Conservation (phyloP, 1,140 invertebrate genomes). For the Druon quercuslanigerum region DNA sequence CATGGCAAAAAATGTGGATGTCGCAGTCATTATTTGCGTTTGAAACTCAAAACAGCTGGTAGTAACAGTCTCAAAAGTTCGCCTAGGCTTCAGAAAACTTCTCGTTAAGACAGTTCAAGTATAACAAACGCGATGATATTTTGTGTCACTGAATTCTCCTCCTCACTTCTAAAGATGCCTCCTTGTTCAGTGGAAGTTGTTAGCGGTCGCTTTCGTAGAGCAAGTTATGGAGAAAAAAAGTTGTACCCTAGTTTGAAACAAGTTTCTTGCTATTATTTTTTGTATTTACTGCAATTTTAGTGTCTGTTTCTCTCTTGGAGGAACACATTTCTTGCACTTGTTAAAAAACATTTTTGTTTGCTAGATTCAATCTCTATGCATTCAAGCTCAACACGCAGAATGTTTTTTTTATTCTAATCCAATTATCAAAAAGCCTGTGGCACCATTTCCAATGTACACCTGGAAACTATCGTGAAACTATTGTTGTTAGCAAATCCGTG, state of each 20-base stretch:
- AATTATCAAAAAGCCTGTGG: too few relatives aligned
- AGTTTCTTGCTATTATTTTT: not conserved
- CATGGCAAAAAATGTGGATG: conserved; percentile 18
- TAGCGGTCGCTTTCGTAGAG: not conserved
- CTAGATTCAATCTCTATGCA: too few relatives aligned
- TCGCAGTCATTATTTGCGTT: conserved; percentile 5
- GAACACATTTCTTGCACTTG: too few relatives aligned
- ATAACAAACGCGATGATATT: conserved; percentile 7
- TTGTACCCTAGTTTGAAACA: not conserved
- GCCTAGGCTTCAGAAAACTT: conserved; percentile 19
- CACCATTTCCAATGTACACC: too few relatives aligned
- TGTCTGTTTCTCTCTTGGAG: too few relatives aligned
- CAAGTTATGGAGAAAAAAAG: not conserved
- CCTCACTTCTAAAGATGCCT: not conserved
- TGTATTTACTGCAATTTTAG: not conserved
- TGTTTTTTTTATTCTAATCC: too few relatives aligned
- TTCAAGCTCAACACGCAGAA: too few relatives aligned
- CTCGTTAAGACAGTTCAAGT: conserved; percentile 25
- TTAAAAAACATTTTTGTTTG: too few relatives aligned
- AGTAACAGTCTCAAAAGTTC: conserved; percentile 15
- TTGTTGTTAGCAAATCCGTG: too few relatives aligned
- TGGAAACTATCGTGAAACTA: too few relatives aligned
- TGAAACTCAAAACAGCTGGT: conserved; percentile 18
- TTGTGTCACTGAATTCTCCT: not conserved
- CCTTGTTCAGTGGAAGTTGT: not conserved